phyloP scores from a whole-genome alignment of 2,888 invertebrate species.

The Aphidius colemani region DNA sequence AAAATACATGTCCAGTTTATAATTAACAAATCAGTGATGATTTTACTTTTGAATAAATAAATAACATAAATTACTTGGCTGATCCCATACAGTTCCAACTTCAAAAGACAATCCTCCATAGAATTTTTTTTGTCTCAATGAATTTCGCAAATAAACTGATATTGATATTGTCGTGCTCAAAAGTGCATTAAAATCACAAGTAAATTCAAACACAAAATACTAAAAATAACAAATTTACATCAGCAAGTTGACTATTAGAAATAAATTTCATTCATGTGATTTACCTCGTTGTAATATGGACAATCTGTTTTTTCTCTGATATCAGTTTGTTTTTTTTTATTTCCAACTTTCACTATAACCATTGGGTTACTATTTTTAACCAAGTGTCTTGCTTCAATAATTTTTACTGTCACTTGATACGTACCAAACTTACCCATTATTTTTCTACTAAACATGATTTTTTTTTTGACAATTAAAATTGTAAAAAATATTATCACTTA shows the following conservation, averaged over 20 bases:
- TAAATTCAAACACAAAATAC: conserved; percentile 74
- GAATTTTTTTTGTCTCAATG: conserved; percentile 48
- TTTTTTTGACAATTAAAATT: background rate
- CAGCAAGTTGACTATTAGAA: background rate
- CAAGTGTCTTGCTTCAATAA: conserved; percentile 70
- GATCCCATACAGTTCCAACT: conserved; percentile 73
- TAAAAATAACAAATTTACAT: too few relatives aligned
- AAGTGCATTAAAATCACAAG: conserved; percentile 64
- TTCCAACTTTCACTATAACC: conserved; percentile 68
- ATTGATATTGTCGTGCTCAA: conserved; percentile 66
- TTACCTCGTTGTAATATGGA: conserved; percentile 74
- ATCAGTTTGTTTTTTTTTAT: conserved; percentile 66
- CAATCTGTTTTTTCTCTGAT: conserved; percentile 66
- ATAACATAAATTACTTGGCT: conserved; percentile 63
- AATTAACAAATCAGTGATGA: too few relatives aligned
- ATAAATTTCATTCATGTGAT: conserved; percentile 16
- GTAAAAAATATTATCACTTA: background rate
- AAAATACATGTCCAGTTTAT: too few relatives aligned
- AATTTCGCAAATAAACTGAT: conserved; percentile 61
- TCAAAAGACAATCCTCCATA: conserved; percentile 69
- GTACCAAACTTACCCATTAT: conserved; percentile 33
- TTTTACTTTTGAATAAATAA: background rate
- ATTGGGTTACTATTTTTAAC: conserved; percentile 65
- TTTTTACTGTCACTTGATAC: conserved; percentile 68
- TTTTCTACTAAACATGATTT: conserved; percentile 24